Evolutionary conservation across 2,113 vertebrate species (phyloP).

Genomic region (Dryoscopus gambensis): DNA sequence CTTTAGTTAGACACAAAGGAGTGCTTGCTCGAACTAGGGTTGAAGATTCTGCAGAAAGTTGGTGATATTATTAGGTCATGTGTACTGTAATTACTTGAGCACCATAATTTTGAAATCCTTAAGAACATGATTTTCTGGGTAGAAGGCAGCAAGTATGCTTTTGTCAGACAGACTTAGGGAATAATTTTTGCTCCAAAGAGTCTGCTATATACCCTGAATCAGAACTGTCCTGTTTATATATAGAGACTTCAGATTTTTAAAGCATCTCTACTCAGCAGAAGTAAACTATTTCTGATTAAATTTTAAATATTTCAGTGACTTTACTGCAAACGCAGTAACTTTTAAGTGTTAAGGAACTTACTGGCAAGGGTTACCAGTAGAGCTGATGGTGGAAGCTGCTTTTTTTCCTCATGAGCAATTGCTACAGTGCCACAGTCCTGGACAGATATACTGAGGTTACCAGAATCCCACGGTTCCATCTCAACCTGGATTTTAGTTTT

Average conservation of each 20-base stretch:
- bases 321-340: background rate
- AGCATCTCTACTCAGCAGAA: background rate
- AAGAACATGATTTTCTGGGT: background rate
- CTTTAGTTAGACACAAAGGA: background rate
- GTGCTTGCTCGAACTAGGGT: background rate
- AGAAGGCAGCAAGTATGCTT: slow-evolving; percentile 12
- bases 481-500: background rate
- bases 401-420: background rate
- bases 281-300: background rate
- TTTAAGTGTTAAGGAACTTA: background rate
- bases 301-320: background rate
- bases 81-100: background rate
- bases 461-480: background rate
- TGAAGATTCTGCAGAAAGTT: slow-evolving; percentile 15
- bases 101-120: slow-evolving; percentile 23
- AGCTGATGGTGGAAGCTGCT: background rate
- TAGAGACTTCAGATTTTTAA: slow-evolving; percentile 22
- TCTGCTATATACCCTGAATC: slow-evolving; percentile 1
- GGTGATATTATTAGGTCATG: background rate
- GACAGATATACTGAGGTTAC: background rate
- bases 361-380: background rate
- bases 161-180: background rate
- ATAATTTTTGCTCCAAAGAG: background rate
- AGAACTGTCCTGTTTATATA: background rate
- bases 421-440: background rate